A percentile compares a stretch with the other conserved stretches of the same genome.
These are phyloP conservation scores for Enteromius anoplus DNA, from an alignment of 2,797 vertebrate species.

Conservation along the genomic window DNA sequence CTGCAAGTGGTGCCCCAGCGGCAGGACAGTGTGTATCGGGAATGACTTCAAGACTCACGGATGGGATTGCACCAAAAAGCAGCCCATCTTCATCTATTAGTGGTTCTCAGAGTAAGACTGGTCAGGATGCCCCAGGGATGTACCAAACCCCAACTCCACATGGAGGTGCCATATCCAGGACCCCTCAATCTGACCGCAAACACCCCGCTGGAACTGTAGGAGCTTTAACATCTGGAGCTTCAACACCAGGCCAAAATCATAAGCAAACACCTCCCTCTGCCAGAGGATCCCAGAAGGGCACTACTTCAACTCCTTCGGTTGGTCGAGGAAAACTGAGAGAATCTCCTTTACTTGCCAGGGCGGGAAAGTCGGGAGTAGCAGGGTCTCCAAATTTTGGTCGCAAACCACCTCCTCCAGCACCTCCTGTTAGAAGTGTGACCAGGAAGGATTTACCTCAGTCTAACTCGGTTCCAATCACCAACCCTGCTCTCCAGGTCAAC, in stretches of 20 bases:
- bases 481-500: constrained; percentile 49
- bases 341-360: constrained; percentile 75
- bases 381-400: constrained; percentile 76
- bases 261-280: constrained; percentile 68
- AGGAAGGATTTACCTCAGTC: constrained; percentile 72
- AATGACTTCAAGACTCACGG: constrained; percentile 46
- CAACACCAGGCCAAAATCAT: constrained; percentile 62
- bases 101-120: constrained; percentile 63
- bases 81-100: constrained; percentile 18
- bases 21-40: constrained; percentile 34
- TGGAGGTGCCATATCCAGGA: constrained; percentile 64
- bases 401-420: constrained; percentile 81
- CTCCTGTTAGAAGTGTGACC: constrained; percentile 80
- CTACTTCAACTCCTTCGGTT: constrained; percentile 60
- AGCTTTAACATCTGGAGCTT: constrained; percentile 47
- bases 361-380: constrained; percentile 69
- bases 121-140: constrained; percentile 67
- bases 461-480: background rate
- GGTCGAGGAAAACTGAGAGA: constrained; percentile 73
- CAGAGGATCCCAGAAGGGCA: constrained; percentile 68
- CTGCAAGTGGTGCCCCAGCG: constrained; percentile 66
- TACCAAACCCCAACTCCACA: constrained; percentile 76
- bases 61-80: constrained; percentile 50
- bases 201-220: constrained; percentile 56
- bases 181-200: constrained; percentile 62